Percentiles rank a stretch among this genome's conserved stretches.
Conservation (phyloP, 2,888 invertebrate genomes). For the Lomographa bimaculata region DNA sequence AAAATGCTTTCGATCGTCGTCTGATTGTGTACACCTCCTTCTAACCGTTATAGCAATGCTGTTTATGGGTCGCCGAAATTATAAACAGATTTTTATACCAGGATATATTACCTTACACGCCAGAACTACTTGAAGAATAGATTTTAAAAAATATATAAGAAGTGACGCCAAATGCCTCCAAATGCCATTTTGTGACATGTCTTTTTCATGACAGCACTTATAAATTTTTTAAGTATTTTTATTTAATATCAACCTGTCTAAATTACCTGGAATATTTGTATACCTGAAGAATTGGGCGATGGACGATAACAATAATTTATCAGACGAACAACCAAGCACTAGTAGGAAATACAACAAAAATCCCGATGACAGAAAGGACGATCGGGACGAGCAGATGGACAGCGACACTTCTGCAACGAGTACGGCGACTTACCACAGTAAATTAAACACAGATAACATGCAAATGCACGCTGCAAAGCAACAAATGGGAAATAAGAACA, state of each 20-base stretch:
- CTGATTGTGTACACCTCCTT: no score
- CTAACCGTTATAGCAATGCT: no score
- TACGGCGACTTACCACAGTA: slow-evolving; percentile 42
- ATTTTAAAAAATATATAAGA: no score
- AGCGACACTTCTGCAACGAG: slow-evolving; percentile 38
- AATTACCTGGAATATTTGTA: slow-evolving; percentile 49
- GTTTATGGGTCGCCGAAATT: no score
- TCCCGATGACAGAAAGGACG: slow-evolving; percentile 34
- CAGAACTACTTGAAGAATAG: no score
- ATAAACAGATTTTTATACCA: no score
- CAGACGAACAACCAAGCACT: slow-evolving; percentile 43
- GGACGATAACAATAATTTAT: slow-evolving; percentile 49
- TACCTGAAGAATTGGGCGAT: slow-evolving; percentile 48
- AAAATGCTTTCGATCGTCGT: no score
- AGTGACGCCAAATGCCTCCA: no score
- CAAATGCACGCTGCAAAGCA: slow-evolving; percentile 31
- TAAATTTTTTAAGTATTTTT: slow-evolving; percentile 10
- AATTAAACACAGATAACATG: slow-evolving; percentile 32
- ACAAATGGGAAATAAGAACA: slow-evolving; percentile 26
- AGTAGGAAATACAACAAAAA: slow-evolving; percentile 45
- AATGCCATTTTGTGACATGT: no score
- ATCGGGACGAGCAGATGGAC: slow-evolving; percentile 28
- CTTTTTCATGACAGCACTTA: background rate
- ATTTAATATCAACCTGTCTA: slow-evolving; percentile 38
- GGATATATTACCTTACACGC: no score